These are phyloP conservation scores for Lasiurus cinereus DNA, from an alignment of 2,113 vertebrate genomes.

Conservation along the genomic window DNA sequence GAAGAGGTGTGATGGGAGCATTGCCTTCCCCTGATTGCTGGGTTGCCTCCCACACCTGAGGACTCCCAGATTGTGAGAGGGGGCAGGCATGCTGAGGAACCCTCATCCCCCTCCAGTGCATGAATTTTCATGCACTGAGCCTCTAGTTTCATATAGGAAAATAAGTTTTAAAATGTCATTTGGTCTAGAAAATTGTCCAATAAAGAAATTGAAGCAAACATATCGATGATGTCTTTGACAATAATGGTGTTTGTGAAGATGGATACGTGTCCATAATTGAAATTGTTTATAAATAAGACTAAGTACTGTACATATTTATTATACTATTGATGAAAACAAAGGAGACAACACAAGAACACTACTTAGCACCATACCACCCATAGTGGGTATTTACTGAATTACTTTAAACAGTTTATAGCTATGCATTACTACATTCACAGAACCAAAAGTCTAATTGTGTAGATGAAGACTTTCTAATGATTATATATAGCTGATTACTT, in stretches of 20 bases:
- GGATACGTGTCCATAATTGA: neutral
- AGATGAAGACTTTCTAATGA: neutral
- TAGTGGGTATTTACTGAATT: neutral
- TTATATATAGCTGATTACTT: neutral
- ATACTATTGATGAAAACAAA: neutral
- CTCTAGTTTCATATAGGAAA: neutral
- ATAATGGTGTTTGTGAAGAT: neutral
- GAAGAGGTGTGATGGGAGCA: too few relatives aligned
- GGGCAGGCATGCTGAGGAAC: too few relatives aligned
- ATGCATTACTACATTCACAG: neutral
- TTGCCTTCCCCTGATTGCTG: too few relatives aligned
- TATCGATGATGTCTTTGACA: neutral
- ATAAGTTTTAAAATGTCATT: neutral
- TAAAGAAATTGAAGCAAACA: neutral
- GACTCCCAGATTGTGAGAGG: too few relatives aligned
- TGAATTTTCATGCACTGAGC: too few relatives aligned
- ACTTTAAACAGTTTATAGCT: neutral
- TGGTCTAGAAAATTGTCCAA: neutral
- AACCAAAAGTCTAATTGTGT: neutral
- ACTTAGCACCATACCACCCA: neutral
- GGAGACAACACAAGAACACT: neutral
- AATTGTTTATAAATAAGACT: neutral
- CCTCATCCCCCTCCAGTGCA: too few relatives aligned
- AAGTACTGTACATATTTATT: neutral
- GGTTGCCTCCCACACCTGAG: too few relatives aligned